Base-by-base conservation (phyloP, 2,797 vertebrate species). In the Fratercula arctica region DNA sequence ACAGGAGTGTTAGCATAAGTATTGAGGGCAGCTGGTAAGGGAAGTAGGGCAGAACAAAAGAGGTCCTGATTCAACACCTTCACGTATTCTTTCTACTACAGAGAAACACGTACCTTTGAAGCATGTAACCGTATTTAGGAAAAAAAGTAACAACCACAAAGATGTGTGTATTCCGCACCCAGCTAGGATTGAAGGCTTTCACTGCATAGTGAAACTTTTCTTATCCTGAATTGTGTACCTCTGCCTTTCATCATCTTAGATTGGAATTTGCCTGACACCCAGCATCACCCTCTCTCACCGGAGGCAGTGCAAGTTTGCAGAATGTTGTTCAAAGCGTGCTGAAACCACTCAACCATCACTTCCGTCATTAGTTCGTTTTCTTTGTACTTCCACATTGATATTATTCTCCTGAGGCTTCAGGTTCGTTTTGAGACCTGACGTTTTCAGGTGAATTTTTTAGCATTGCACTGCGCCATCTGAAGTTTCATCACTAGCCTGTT, bases 21-120 rank as follows among this genome's bases (percentile, higher is more conserved):
- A 89, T 90, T 78, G 91, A 96, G 59, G 87, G 26, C 68, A 92
- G 60, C 25, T 89, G 67, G 61, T 72, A 77, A 86, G n/a, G 54
- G 51, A 96, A 93, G 76, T 73, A 87, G 92, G 91, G 48, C 79
- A 94, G 46, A 83, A 80, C 35, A 83, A 70, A 25, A 66, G 56
- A 63, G 57, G 39, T 89, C 33, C 72, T 13, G 13, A 46, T 50
- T 64, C 31, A 74, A 82, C 77, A 13, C 20, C 45, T 37, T 68
- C 66, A 26, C 13, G 5, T 76, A 31, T 21, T 76, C 66, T 83
- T 85, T 82, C 37, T 80, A 43, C 60, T 20, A 8, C n/a, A 77
- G 54, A 63, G 39, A 78, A 63, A 60, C 43, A 86, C 0, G 1
- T 53, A 54, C 8, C 19, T 56, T 72, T 2, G 1, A 78, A 93